Conservation (phyloP, 2,113 vertebrate genomes). For the Canis aureus region DNA sequence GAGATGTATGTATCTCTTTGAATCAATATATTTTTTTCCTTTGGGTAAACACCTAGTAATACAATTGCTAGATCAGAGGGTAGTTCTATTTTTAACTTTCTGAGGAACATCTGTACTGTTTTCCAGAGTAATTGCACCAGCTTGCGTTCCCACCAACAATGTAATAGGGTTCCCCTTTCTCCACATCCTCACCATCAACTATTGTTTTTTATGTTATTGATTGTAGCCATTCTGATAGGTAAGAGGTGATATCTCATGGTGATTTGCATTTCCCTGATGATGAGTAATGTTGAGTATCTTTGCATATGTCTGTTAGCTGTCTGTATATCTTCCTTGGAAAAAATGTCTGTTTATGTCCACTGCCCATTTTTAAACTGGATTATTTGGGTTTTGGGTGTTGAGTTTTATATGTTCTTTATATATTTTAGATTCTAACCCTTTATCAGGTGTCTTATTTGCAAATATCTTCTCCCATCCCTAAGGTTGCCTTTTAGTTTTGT, state of each 20-base stretch:
- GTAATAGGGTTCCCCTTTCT: neutral
- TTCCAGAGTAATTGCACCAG: neutral
- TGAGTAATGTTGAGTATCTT: neutral
- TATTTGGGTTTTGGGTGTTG: neutral
- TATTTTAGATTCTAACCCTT: neutral
- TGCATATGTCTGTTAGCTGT: neutral
- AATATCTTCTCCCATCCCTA: neutral
- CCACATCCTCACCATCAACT: neutral
- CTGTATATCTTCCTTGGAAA: too few species aligned
- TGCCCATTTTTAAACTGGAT: too few species aligned
- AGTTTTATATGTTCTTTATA: neutral
- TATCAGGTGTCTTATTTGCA: neutral
- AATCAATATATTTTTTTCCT: neutral
- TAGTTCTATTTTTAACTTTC: neutral
- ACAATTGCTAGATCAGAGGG: neutral
- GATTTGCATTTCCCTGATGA: neutral
- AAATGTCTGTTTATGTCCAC: too few species aligned
- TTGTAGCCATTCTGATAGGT: neutral
- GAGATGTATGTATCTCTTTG: neutral
- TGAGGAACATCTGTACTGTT: neutral
- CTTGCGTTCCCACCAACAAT: neutral
- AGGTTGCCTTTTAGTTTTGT: neutral
- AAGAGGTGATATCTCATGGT: neutral
- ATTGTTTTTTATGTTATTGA: neutral
- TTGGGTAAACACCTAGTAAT: neutral